phyloP scores from a whole-genome alignment of 2,888 invertebrate genomes.

The Steromphala cineraria region DNA sequence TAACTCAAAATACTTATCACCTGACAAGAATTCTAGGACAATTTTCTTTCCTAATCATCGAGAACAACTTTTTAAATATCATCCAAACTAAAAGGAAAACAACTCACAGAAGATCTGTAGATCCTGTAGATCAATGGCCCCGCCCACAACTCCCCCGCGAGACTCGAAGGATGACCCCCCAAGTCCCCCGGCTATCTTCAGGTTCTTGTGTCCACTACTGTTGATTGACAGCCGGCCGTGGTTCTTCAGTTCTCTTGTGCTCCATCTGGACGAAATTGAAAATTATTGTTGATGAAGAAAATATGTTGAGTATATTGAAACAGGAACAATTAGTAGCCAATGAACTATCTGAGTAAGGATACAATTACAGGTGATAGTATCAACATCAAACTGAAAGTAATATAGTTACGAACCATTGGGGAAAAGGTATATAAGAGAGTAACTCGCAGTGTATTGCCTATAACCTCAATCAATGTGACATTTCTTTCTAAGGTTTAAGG shows the following conservation, averaged over 20 bases:
- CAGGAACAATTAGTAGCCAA: not conserved
- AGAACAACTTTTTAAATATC: not conserved
- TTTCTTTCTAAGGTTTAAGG: too few species aligned
- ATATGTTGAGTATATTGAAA: not conserved
- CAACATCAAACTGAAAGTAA: too few species aligned
- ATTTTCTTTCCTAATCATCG: too few species aligned
- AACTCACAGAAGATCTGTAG: slow-evolving; percentile 84
- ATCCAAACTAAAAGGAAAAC: not conserved
- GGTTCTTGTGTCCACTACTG: slow-evolving; percentile 94
- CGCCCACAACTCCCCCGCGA: slow-evolving; percentile 97
- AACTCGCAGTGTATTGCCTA: too few species aligned
- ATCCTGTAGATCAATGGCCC: slow-evolving; percentile 91
- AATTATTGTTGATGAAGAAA: too few species aligned
- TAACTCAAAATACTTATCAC: too few species aligned
- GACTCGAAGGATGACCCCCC: slow-evolving; percentile 95
- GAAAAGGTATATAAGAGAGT: too few species aligned
- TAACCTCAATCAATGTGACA: too few species aligned
- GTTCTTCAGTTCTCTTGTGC: slow-evolving; percentile 92
- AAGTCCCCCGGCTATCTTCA: slow-evolving; percentile 91
- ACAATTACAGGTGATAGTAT: too few species aligned
- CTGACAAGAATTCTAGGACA: too few species aligned
- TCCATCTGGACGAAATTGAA: slow-evolving; percentile 81
- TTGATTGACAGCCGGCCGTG: slow-evolving; percentile 94
- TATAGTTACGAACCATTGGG: too few species aligned
- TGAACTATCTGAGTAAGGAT: too few species aligned